These are phyloP conservation scores for Azorinus chamasolen DNA, from an alignment of 2,888 invertebrate genomes.

Conservation along the genomic window DNA sequence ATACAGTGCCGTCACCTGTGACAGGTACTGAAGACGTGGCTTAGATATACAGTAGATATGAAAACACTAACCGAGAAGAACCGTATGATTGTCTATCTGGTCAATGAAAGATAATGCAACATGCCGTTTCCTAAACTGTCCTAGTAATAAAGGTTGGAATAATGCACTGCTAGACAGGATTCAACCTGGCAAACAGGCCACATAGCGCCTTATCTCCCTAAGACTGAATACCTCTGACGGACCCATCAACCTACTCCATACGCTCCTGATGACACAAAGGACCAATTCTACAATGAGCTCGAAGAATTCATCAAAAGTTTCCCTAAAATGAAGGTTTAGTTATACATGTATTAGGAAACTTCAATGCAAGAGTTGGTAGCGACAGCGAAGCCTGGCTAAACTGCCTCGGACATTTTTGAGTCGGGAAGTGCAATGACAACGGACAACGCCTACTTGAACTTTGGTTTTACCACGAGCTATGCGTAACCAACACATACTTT, in stretches of 20 bases:
- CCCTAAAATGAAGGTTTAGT: neutral
- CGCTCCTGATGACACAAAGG: neutral
- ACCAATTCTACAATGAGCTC: conserved; percentile 4
- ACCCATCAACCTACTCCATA: neutral
- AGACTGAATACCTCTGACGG: too few species aligned
- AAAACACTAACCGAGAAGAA: too few species aligned
- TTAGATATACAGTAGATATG: too few species aligned
- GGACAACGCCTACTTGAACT: conserved; percentile 9
- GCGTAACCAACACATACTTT: conserved; percentile 31
- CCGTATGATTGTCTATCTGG: too few species aligned
- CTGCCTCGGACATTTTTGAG: conserved; percentile 9
- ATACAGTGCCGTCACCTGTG: too few species aligned
- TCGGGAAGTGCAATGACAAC: conserved; percentile 3
- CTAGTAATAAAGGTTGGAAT: too few species aligned
- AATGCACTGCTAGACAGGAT: conserved; percentile 1
- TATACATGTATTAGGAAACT: conserved; percentile 2
- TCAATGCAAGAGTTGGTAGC: conserved; percentile 4
- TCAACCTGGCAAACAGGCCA: neutral
- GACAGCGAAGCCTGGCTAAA: neutral
- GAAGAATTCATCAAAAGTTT: neutral
- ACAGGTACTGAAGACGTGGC: too few species aligned
- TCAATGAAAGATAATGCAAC: too few species aligned
- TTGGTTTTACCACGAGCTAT: neutral
- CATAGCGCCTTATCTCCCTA: conserved; percentile 1
- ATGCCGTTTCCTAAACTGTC: too few species aligned